Evolutionary conservation across 2,888 invertebrate species (phyloP), one percentile per base, ranked within the genome.

Genomic region (Sinodicranocentrus sp.): DNA sequence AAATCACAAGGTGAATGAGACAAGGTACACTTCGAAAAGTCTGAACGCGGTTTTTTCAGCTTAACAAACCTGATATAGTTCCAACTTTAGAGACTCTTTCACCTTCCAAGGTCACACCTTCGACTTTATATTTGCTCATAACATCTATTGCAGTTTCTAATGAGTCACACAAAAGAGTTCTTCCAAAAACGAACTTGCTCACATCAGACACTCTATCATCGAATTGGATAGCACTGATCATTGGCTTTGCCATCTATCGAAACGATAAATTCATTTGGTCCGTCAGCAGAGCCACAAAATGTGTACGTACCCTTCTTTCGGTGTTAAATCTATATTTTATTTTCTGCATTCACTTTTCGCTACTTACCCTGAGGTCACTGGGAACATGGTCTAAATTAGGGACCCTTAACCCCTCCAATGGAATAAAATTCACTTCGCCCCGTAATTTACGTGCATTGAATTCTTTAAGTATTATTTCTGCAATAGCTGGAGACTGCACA

Each of bases 41-140:
- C n/a, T 48, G 48, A 10, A 48, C 13, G 15, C 6, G n/a, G 33
- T 33, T 33, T 23, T 21, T 13, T 6, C n/a, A n/a, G n/a, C 25
- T 13, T 23, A 13, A 25, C 92, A 92, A 26, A 76, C 88, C 88
- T 39, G 82, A 83, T 39, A 88, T 82, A 5, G 79, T 68, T 5
- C 88, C 88, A 21, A 44, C 77, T 17, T 63, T 63, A 1, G 72
- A 76, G 26, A 85, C 84, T 63, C 82, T 85, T 33, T 88, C 85
- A 90, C 92, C 92, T 85, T 92, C 92, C 6, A 92, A 87, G 1
- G 92, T 92, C 72, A 92, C 92, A 89, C 92, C 92, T 88, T 92
- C 92, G 61, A 92, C 90, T 91, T 90, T 61, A 90, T 91, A 25
- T 19, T 23, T 21, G 52, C 84, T 72, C 28, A 86, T 65, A 2